phyloP scores from a whole-genome alignment of 1,140 invertebrate species.

The Drosophila insularis region DNA sequence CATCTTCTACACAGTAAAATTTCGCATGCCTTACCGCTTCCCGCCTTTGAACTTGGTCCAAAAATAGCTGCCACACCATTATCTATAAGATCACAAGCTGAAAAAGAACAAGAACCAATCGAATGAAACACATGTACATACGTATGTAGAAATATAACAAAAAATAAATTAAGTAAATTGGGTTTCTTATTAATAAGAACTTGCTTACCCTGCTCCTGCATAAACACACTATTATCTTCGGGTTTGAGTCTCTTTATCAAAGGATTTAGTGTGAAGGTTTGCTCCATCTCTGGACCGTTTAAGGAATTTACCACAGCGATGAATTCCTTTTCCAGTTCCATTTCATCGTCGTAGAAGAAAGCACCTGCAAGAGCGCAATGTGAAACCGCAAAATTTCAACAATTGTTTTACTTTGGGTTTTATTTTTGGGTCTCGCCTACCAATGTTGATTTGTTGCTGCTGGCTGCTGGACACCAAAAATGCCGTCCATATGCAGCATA shows the following conservation, averaged over 20 bases:
- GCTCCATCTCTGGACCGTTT: slow-evolving; percentile 58
- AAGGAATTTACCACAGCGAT: slow-evolving; percentile 80
- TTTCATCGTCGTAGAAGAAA: slow-evolving; percentile 82
- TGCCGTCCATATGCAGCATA: slow-evolving; percentile 62
- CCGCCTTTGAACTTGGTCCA: slow-evolving; percentile 87
- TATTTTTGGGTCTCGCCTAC: slow-evolving; percentile 35
- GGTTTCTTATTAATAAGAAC: background rate
- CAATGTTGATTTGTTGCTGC: slow-evolving; percentile 71
- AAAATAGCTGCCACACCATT: slow-evolving; percentile 91
- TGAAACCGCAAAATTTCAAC: background rate
- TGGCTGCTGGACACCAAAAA: slow-evolving; percentile 51
- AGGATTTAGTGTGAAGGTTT: slow-evolving; percentile 38
- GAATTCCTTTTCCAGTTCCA: slow-evolving; percentile 82
- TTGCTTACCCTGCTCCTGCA: slow-evolving; percentile 64
- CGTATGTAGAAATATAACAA: background rate
- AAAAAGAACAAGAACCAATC: slow-evolving; percentile 22
- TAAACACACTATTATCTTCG: slow-evolving; percentile 55
- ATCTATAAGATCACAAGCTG: slow-evolving; percentile 84
- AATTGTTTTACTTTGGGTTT: background rate
- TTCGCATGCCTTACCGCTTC: slow-evolving; percentile 78
- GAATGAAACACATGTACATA: background rate
- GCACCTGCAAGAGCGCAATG: slow-evolving; percentile 67
- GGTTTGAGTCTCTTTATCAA: slow-evolving; percentile 55
- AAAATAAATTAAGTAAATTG: background rate
- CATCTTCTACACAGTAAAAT: slow-evolving; percentile 51